These are phyloP conservation scores for Ashinkailepas kermadecensis DNA, from an alignment of 2,888 invertebrate species.

Conservation along the genomic window DNA sequence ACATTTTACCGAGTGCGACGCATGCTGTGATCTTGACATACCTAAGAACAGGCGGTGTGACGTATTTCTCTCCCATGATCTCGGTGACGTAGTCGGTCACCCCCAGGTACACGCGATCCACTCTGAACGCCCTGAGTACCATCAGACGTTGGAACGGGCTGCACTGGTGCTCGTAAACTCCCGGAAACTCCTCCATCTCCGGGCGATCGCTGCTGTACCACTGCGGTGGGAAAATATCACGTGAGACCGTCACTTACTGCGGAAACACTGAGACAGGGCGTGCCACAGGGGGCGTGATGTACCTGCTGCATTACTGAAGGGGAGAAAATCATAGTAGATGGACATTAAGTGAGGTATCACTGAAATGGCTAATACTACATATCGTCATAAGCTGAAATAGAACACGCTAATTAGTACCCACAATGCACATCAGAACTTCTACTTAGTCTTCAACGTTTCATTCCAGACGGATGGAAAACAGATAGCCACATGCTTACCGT, in stretches of 20 bases:
- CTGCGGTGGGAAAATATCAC: conserved; percentile 43
- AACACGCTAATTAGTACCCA: too few relatives aligned
- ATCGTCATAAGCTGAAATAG: not conserved
- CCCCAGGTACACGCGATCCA: conserved; percentile 80
- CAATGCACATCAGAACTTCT: too few relatives aligned
- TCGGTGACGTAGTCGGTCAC: conserved; percentile 71
- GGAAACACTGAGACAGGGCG: too few relatives aligned
- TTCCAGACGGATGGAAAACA: too few relatives aligned
- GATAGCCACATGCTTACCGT: conserved; percentile 28
- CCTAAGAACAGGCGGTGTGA: conserved; percentile 75
- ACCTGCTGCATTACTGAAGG: too few relatives aligned
- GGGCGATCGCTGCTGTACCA: conserved; percentile 82
- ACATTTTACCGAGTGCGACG: too few relatives aligned
- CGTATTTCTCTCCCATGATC: conserved; percentile 78
- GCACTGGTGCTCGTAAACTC: conserved; percentile 57
- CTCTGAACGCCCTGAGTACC: conserved; percentile 78
- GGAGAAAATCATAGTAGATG: too few relatives aligned
- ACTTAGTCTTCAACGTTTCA: too few relatives aligned
- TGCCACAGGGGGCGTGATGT: too few relatives aligned
- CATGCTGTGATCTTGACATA: conserved; percentile 34
- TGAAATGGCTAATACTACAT: too few relatives aligned
- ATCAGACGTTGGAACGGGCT: conserved; percentile 61
- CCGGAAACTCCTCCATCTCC: conserved; percentile 62
- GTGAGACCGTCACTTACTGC: too few relatives aligned
- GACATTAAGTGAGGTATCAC: too few relatives aligned